Evolutionary conservation across 2,888 invertebrate species (phyloP).

Genomic region (Tetranychus truncatus): DNA sequence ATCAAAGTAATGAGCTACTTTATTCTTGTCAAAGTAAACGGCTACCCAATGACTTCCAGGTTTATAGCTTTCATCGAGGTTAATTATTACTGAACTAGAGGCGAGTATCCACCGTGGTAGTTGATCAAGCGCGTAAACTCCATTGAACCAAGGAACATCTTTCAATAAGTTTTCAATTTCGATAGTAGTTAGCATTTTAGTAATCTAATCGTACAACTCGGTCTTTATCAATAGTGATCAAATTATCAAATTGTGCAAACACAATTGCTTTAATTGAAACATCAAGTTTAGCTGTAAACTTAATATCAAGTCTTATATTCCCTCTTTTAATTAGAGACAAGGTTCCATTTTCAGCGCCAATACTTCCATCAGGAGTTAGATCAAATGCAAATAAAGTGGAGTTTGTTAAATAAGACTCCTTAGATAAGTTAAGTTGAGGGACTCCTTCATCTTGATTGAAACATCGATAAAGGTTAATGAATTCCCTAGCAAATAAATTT

Average conservation of each 20-base stretch:
- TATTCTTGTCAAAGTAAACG: background rate
- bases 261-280: background rate
- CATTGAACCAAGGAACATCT: background rate
- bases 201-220: background rate
- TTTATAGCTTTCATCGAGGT: background rate
- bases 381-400: background rate
- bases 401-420: background rate
- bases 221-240: background rate
- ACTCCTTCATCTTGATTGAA: background rate
- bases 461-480: background rate
- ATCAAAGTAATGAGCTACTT: slow-evolving; percentile 8
- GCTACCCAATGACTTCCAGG: background rate
- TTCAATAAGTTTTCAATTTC: background rate
- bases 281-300: background rate
- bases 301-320: background rate
- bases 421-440: background rate
- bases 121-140: background rate
- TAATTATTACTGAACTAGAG: background rate
- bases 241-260: slow-evolving; percentile 5
- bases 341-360: background rate
- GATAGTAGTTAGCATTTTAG: background rate
- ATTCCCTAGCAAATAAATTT: background rate
- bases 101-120: background rate
- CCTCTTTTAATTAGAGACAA: slow-evolving; percentile 5
- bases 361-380: background rate